These are phyloP conservation scores for Gambusia affinis DNA, from an alignment of 2,113 vertebrate genomes.

Conservation along the genomic window DNA sequence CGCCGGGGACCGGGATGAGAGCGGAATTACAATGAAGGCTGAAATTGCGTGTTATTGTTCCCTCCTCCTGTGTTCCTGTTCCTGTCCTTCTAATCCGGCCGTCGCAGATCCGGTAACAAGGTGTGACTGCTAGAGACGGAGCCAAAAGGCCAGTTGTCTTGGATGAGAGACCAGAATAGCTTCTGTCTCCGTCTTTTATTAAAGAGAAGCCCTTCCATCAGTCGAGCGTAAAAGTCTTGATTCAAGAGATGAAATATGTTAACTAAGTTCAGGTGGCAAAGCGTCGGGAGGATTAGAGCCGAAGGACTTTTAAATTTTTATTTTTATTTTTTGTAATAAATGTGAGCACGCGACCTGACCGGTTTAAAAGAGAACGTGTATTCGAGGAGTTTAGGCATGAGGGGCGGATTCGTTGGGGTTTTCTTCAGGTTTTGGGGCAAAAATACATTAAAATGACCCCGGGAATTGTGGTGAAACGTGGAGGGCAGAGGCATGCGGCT, in stretches of 20 bases:
- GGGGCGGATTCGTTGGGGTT: slow-evolving; percentile 9
- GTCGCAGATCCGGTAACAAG: slow-evolving; percentile 55
- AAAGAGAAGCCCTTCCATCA: slow-evolving; percentile 19
- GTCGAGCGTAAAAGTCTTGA: slow-evolving; percentile 23
- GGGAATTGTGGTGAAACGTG: slow-evolving; percentile 31
- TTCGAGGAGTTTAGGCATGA: slow-evolving; percentile 15
- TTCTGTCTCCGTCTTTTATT: slow-evolving; percentile 24
- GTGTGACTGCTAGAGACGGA: slow-evolving; percentile 60
- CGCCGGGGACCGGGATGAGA: slow-evolving; percentile 68
- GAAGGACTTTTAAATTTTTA: not conserved
- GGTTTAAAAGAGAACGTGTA: slow-evolving; percentile 16
- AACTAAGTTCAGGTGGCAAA: slow-evolving; percentile 31
- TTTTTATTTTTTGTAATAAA: no score
- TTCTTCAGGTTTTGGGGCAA: slow-evolving; percentile 30
- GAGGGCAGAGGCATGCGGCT: slow-evolving; percentile 45
- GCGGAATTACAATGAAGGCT: slow-evolving; percentile 76
- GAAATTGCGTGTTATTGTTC: slow-evolving; percentile 68
- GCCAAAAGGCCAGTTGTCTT: slow-evolving; percentile 51
- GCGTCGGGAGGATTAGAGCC: slow-evolving; percentile 16
- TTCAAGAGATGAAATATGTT: slow-evolving; percentile 52
- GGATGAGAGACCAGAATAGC: slow-evolving; percentile 42
- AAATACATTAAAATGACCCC: slow-evolving; percentile 64
- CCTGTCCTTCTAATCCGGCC: slow-evolving; percentile 44
- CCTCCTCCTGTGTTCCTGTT: slow-evolving; percentile 36
- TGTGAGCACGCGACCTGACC: slow-evolving; percentile 2